Evolutionary conservation across 2,113 vertebrate genomes (phyloP), one percentile per base, ranked within the genome.

Genomic region (Desmodus rotundus): DNA sequence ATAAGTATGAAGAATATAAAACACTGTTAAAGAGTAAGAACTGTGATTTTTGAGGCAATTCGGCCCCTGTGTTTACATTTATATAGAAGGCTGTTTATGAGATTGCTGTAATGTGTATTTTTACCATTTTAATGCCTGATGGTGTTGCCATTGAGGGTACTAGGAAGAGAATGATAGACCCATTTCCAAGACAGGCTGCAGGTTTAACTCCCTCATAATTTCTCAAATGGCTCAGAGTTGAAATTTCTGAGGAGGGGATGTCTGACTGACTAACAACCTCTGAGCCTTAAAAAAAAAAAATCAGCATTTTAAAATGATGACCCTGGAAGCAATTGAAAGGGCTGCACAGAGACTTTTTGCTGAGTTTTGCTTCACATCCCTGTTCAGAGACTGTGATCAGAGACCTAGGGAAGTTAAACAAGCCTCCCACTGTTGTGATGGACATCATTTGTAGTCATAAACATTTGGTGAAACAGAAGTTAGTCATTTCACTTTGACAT

Each of bases 1-100:
- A 87, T 89, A 85, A 91, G 63, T 41, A 93, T 38, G 28, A 58
- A 96, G 90, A 31, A n/a, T 84, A 96, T 96, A 96, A 96, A 97
- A 87, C 87, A 80, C 83, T 28, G 88, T 73, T 94, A 82, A 96
- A 94, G 72, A 96, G 89, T 61, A 83, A 97, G n/a, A 38, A 54
- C 86, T 1, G 0, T 2, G 28, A 45, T 41, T 45, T 77, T 86
- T 85, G 93, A 90, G 56, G 86, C 67, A 81, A 93, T 45, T 45
- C 2, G 0, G 72, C 0, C 1, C 77, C 58, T 0, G 0, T 96
- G 94, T 87, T 86, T 95, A 93, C 54, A 87, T 80, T 94, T 86
- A 78, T 91, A 94, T 65, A 54, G 92, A 90, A 87, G 78, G 43
- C 91, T 86, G 73, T 91, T 96, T 95, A 95, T 78, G 63, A 36